Base-by-base conservation (phyloP, 2,888 invertebrate genomes). In the Pristionchus arcanus region DNA sequence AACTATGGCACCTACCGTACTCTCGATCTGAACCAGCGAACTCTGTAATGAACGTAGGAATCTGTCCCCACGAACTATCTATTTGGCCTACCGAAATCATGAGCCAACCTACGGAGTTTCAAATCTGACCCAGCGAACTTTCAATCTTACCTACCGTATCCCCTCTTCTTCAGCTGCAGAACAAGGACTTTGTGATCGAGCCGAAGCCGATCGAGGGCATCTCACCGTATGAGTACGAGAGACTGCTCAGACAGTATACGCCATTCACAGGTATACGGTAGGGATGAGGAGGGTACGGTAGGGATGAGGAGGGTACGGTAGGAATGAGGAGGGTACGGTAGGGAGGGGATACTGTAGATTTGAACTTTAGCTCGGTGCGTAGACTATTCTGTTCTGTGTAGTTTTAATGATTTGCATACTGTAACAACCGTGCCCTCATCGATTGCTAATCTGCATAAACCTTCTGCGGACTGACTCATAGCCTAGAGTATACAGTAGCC, bases 261-360 rank as follows among this genome's bases (percentile, higher is more conserved):
- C 66, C 87, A 15, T 87, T 87, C 87, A 87, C 87, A 68, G 87
- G 87, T 87, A 81, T 81, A 83, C 83, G 49, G 55, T 55, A 83
- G 74, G 21, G 2, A 31, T n/a, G n/a, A n/a, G 49, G 28, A 5
- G 81, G 28, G 9, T 81, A 81, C 81, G 81, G 81, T 83, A 83
- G 42, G n/a, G n/a, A 11, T n/a, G 4, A 13, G 34, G 42, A 49
- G 42, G 34, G 34, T 28, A 34, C 55, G 13, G 59, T 63, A 63
- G 21, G 7, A n/a, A 11, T n/a, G 4, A 13, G 34, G 42, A 49
- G 42, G 34, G 34, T 28, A 34, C 55, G 13, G 59, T 63, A 63
- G 21, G 7, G n/a, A n/a, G 7, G 59, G 63, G 25, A 5, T n/a
- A n/a, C 63, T 2, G 63, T n/a, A 59, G 13, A 49, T 9, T 49